Conservation (phyloP, 2,797 vertebrate genomes). For the Neosilurus hyrtlii region DNA sequence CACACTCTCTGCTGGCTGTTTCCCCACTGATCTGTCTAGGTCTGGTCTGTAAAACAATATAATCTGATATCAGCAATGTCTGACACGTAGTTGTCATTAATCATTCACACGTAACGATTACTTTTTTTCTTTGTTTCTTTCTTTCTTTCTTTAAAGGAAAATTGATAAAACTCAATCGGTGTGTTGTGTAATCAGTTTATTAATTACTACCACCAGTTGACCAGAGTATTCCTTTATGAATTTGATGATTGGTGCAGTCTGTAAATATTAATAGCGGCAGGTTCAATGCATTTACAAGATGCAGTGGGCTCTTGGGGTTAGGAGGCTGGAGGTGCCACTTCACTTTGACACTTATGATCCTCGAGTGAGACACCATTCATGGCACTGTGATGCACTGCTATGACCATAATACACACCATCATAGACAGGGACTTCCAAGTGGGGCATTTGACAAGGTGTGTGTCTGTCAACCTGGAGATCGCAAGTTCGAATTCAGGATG, state of each 20-base stretch:
- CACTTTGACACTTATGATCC: not conserved
- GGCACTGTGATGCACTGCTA: no score
- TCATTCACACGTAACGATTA: not conserved
- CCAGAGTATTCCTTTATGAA: not conserved
- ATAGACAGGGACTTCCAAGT: not conserved
- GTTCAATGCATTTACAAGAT: not conserved
- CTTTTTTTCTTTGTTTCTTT: not conserved
- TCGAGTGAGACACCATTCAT: not conserved
- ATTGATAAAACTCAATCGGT: not conserved
- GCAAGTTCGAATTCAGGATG: no score
- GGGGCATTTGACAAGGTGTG: no score
- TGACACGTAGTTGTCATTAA: not conserved
- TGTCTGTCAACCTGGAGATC: no score
- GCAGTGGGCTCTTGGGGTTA: not conserved
- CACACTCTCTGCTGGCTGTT: constrained; percentile 62
- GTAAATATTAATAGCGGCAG: not conserved
- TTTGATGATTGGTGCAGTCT: not conserved
- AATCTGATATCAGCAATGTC: not conserved
- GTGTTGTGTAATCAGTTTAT: not conserved
- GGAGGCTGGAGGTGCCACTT: not conserved
- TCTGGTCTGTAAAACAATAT: constrained; percentile 15
- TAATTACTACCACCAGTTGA: not conserved
- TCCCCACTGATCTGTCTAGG: constrained; percentile 48
- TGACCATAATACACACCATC: not conserved
- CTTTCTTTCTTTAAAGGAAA: not conserved